Evolutionary conservation across 2,113 vertebrate species (phyloP).

Genomic region (Mormyrus lacerda): DNA sequence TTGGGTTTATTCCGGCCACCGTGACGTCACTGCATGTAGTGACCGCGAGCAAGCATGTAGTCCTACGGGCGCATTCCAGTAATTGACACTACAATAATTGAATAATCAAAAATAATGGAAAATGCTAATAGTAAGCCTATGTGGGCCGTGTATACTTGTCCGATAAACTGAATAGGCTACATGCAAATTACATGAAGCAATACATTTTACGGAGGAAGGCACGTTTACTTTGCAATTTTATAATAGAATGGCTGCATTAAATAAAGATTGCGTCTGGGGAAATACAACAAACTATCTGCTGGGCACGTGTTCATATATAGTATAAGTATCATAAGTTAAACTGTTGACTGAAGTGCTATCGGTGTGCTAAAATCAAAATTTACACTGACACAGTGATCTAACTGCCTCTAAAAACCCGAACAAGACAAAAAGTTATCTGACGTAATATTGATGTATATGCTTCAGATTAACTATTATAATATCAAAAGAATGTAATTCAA

Average conservation of each 20-base stretch:
- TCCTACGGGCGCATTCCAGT: conserved; percentile 7
- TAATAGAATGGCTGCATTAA: conserved; percentile 47
- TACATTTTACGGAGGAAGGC: conserved; percentile 37
- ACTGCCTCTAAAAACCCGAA: conserved; percentile 1
- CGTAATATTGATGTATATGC: conserved; percentile 4
- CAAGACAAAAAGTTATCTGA: neutral
- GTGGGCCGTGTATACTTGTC: conserved; percentile 4
- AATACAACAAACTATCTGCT: neutral
- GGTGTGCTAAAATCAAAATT: conserved; percentile 2
- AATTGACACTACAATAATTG: conserved; percentile 10
- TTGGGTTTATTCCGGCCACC: neutral
- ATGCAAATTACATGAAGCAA: conserved; percentile 45
- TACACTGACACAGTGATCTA: neutral
- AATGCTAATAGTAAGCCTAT: conserved; percentile 13
- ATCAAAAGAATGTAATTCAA: conserved; percentile 14
- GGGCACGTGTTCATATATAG: neutral
- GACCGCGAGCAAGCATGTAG: neutral
- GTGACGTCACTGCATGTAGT: conserved; percentile 12
- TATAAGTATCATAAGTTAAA: neutral
- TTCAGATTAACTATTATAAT: conserved; percentile 7
- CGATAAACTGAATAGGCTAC: conserved; percentile 20
- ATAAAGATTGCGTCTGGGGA: conserved; percentile 46
- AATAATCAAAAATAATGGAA: conserved; percentile 18
- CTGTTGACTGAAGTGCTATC: neutral
- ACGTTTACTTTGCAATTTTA: conserved; percentile 30